Evolutionary conservation across 1,140 invertebrate species (phyloP).

Genomic region (Heliothis subflexa): DNA sequence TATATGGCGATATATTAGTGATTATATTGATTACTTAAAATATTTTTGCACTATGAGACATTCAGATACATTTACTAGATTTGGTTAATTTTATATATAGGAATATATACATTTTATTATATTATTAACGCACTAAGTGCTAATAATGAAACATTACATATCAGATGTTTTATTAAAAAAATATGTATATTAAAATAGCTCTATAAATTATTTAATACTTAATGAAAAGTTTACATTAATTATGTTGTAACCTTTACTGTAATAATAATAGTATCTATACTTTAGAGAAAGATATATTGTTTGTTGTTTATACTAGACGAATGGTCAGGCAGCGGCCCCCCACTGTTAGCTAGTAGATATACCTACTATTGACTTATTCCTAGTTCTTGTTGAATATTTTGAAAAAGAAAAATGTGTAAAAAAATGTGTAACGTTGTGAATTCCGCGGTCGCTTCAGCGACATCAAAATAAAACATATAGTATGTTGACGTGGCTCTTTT

Average conservation of each 20-base stretch:
- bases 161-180: no score
- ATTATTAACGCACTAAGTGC: no score
- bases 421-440: constrained; percentile 83
- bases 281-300: no score
- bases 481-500: constrained; percentile 70
- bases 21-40: no score
- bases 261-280: no score
- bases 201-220: not conserved
- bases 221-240: constrained; percentile 9
- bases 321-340: constrained; percentile 57
- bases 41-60: not conserved
- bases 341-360: constrained; percentile 83
- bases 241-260: not conserved
- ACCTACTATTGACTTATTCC: constrained; percentile 81
- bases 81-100: no score
- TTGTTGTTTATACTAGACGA: no score
- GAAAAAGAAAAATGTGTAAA: constrained; percentile 70
- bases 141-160: no score
- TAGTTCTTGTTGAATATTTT: constrained; percentile 85
- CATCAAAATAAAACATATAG: constrained; percentile 80
- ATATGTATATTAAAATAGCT: not conserved
- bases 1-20: not conserved
- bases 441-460: constrained; percentile 69
- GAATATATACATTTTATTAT: no score
- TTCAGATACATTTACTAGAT: not conserved